These are phyloP conservation scores for Cavia aperea DNA, from an alignment of 2,113 vertebrate species.

Conservation along the genomic window DNA sequence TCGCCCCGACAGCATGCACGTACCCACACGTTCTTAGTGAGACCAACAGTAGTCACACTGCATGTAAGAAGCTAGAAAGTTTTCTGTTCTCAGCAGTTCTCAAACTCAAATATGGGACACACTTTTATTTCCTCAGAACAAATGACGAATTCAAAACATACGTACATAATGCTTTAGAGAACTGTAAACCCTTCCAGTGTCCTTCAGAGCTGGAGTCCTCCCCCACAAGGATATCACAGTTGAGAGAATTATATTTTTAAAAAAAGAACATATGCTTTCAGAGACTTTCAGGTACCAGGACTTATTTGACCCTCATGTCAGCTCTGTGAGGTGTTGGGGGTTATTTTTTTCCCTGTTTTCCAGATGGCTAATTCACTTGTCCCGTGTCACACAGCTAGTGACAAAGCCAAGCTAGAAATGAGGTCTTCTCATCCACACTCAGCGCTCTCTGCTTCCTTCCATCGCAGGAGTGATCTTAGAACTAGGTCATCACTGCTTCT, in stretches of 20 bases:
- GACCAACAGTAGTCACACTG: constrained; percentile 42
- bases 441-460: neutral
- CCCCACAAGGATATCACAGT: constrained; percentile 16
- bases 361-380: neutral
- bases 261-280: neutral
- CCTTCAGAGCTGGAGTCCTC: constrained; percentile 52
- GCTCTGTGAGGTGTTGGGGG: neutral
- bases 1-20: neutral
- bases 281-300: neutral
- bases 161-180: constrained; percentile 48
- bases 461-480: neutral
- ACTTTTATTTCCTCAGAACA: constrained; percentile 45
- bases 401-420: neutral
- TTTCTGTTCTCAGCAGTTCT: constrained; percentile 61
- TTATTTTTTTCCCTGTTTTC: neutral
- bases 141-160: constrained; percentile 49
- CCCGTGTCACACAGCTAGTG: neutral
- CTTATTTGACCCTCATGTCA: neutral
- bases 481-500: neutral
- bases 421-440: neutral
- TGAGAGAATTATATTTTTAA: neutral
- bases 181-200: constrained; percentile 16
- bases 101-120: constrained; percentile 51
- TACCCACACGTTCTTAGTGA: constrained; percentile 8
- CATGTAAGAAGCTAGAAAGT: constrained; percentile 46